A percentile compares a stretch with the other conserved stretches of the same genome.
phyloP scores from a whole-genome alignment of 2,113 vertebrate genomes.

The Mellivora capensis region DNA sequence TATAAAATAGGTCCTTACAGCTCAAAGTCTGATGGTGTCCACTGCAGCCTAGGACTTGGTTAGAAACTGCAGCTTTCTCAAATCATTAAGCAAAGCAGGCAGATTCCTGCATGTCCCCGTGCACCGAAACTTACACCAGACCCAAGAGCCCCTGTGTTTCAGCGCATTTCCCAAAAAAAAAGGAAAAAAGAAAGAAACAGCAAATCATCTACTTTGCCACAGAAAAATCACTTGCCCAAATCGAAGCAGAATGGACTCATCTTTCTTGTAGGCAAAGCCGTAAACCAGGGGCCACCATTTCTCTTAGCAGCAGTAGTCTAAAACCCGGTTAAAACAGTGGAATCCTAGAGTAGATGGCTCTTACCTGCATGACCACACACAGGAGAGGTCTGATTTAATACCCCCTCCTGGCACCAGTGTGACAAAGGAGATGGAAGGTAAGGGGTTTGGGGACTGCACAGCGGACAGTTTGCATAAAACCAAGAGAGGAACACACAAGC shows the following conservation, averaged over 20 bases:
- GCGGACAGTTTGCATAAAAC: neutral
- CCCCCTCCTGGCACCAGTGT: neutral
- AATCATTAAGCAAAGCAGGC: slow-evolving; percentile 35
- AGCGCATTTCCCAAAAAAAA: neutral
- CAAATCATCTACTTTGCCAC: neutral
- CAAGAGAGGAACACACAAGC: neutral
- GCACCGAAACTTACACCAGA: neutral
- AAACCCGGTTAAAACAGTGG: neutral
- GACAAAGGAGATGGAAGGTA: neutral
- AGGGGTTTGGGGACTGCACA: neutral
- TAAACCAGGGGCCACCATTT: neutral
- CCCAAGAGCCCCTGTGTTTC: neutral
- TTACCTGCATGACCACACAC: neutral
- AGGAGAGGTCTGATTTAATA: neutral
- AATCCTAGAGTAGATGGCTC: neutral
- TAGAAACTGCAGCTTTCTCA: neutral
- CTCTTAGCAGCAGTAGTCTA: neutral
- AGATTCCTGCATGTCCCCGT: neutral
- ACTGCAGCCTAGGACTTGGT: neutral
- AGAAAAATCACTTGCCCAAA: slow-evolving; percentile 12
- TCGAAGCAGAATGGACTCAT: neutral
- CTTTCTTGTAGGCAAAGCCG: slow-evolving; percentile 10
- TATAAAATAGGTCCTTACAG: no score
- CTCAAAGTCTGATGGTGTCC: neutral
- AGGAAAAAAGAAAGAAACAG: neutral